A percentile compares a stretch with the other conserved stretches of the same genome.
These are phyloP conservation scores for Lepisosteus osseus DNA, from an alignment of 2,113 vertebrate species.

Conservation along the genomic window DNA sequence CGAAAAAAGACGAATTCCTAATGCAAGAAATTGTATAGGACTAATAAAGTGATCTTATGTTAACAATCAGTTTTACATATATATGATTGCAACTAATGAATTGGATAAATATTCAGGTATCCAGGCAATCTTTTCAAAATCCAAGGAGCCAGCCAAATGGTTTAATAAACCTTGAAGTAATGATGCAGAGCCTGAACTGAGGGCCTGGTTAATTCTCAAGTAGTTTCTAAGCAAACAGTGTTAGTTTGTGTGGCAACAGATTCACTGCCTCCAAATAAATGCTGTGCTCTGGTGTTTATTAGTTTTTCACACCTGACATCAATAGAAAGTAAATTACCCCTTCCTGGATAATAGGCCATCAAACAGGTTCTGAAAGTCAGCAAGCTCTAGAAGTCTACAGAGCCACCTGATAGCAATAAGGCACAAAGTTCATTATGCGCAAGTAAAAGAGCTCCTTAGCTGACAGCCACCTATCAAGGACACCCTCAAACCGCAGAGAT, in stretches of 20 bases:
- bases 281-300: no score
- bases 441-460: constrained; percentile 30
- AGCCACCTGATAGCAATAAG: not conserved
- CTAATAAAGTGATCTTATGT: no score
- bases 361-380: no score
- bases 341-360: constrained; percentile 7
- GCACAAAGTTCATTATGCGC: constrained; percentile 43
- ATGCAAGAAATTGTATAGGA: no score
- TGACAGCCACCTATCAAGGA: constrained; percentile 26
- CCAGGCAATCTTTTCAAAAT: not conserved
- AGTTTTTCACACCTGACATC: constrained; percentile 12
- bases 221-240: constrained; percentile 1
- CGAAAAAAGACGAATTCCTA: no score
- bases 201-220: not conserved
- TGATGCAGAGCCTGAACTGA: constrained; percentile 2
- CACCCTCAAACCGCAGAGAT: no score
- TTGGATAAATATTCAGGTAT: no score
- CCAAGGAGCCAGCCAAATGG: not conserved
- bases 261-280: no score
- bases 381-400: no score
- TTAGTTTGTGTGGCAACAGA: not conserved
- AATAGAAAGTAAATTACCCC: not conserved
- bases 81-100: no score
- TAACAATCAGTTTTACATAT: no score
- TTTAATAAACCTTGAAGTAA: constrained; percentile 12